Evolutionary conservation across 2,888 invertebrate genomes (phyloP), one percentile per base, ranked within the genome.

Genomic region (Macropis europaea): DNA sequence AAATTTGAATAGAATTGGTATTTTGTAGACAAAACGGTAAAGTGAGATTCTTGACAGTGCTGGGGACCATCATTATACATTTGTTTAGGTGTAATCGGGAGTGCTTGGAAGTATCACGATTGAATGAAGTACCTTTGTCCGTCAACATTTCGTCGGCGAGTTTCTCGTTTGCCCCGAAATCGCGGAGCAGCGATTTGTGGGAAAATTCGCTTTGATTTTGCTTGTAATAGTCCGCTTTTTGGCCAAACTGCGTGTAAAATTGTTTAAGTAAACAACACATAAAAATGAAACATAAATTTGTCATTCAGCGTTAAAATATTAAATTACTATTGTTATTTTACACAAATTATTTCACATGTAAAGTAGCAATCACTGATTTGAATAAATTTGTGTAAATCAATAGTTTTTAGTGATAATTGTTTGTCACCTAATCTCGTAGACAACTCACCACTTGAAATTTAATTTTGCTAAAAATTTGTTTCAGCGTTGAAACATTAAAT

Each of bases 161-260:
- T 30, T 92, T 92, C 85, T 94, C 94, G 77, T 92, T 92, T 47
- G 95, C 95, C 30, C 95, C 95, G 82, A 94, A 95, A 82, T 94
- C 93, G 60, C 91, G 91, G 64, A 96, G 87, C 38, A 96, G 88
- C 81, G 93, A 92, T 82, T 92, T 92, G 87, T 95, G 95, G 32
- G 94, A 94, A 61, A 96, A 91, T 66, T 94, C 92, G 59, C 91
- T 91, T 76, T 93, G 93, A 84, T 94, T 93, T 60, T 93, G 92
- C 82, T 93, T 92, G 89, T 96, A 97, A 87, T 95, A 95, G 84
- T 96, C 96, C 34, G 97, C 94, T 50, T 95, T 94, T 56, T 93
- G 92, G 42, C 95, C 96, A 86, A 93, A 93, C 97, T 97, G 80
- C 59, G 32, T 86, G 84, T n/a, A n/a, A n/a, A n/a, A n/a, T n/a